These are phyloP conservation scores for Minunthozetes semirufus DNA, from an alignment of 2,888 invertebrate species.

Conservation along the genomic window DNA sequence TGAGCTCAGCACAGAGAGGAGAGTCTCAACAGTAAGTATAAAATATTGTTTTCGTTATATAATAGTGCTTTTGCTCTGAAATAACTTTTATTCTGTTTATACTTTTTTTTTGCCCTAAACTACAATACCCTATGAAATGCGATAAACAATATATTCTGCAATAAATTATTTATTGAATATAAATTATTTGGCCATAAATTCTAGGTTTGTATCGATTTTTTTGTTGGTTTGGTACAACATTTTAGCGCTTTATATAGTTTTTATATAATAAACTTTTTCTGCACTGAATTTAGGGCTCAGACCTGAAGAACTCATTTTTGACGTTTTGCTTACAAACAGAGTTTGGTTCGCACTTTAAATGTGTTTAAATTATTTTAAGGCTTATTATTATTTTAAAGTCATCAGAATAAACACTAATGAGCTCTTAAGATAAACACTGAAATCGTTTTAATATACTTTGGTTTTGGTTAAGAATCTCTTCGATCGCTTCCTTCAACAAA, in stretches of 20 bases:
- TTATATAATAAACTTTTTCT: neutral
- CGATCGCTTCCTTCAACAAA: slow-evolving; percentile 10
- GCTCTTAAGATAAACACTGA: neutral
- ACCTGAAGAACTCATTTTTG: neutral
- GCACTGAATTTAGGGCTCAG: no score
- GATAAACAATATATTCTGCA: neutral
- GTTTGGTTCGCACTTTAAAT: neutral
- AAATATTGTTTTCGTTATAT: neutral
- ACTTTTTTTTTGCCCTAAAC: neutral
- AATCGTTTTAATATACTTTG: neutral
- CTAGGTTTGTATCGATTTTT: neutral
- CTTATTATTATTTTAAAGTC: slow-evolving; percentile 5
- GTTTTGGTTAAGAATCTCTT: neutral
- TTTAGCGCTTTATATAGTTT: neutral
- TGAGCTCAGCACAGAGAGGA: neutral
- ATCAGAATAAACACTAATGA: neutral
- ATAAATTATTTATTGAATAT: slow-evolving; percentile 27
- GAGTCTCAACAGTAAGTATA: neutral
- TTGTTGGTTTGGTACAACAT: neutral
- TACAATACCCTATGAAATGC: neutral
- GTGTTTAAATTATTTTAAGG: neutral
- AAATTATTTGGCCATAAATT: slow-evolving; percentile 21
- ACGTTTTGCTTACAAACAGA: neutral
- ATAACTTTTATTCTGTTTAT: neutral
- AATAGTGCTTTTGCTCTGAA: neutral